Evolutionary conservation across 2,797 vertebrate species (phyloP).

Genomic region (Anas flavirostris): DNA sequence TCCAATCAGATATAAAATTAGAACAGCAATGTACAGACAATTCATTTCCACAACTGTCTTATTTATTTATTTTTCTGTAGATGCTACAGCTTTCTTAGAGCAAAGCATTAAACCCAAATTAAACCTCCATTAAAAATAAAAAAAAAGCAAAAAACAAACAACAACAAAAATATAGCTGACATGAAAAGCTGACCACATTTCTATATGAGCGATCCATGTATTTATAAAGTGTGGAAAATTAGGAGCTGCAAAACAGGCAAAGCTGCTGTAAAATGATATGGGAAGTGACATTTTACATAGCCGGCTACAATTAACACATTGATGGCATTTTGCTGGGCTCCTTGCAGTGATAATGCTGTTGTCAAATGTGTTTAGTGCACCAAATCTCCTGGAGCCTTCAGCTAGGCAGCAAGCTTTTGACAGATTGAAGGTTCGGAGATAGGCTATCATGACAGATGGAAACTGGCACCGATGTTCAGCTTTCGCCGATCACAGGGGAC

Average conservation of each 20-base stretch:
- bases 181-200: slow-evolving; percentile 57
- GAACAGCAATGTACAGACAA: slow-evolving; percentile 22
- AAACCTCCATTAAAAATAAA: slow-evolving; percentile 58
- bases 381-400: slow-evolving; percentile 99
- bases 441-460: slow-evolving; percentile 99
- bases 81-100: slow-evolving; percentile 27
- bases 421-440: slow-evolving; percentile 99
- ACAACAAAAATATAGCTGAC: slow-evolving; percentile 8
- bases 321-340: slow-evolving; percentile 95
- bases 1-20: slow-evolving; percentile 67
- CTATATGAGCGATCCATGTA: slow-evolving; percentile 83
- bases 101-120: slow-evolving; percentile 70
- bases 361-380: slow-evolving; percentile 99
- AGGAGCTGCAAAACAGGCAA: slow-evolving; percentile 86
- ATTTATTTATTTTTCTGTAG: slow-evolving; percentile 49
- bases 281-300: slow-evolving; percentile 99
- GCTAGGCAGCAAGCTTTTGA: slow-evolving; percentile 99
- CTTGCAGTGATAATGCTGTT: slow-evolving; percentile 99
- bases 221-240: slow-evolving; percentile 85
- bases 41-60: slow-evolving; percentile 53
- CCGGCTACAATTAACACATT: slow-evolving; percentile 99
- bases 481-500: slow-evolving; percentile 99
- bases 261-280: slow-evolving; percentile 96
- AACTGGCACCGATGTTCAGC: slow-evolving; percentile 99
- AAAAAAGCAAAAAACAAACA: not conserved